A percentile compares a stretch with the other conserved stretches of the same genome.
Conservation (phyloP, 2,797 vertebrate genomes). For the Macrochelys suwanniensis region DNA sequence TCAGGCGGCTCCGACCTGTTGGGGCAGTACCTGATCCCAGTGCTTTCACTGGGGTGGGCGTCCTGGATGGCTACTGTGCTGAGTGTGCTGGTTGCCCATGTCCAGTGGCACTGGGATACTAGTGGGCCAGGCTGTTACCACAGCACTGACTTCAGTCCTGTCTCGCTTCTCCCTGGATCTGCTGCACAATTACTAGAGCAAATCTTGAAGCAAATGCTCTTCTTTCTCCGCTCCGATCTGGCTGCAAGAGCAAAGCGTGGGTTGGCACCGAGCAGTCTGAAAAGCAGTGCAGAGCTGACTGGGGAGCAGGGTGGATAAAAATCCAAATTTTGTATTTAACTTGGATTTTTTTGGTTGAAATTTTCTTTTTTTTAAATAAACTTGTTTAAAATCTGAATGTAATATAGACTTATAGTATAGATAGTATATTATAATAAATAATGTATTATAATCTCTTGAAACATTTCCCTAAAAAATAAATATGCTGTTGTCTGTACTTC, state of each 20-base stretch:
- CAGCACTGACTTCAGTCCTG: fast-evolving
- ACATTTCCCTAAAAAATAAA: no score
- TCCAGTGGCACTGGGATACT: no score
- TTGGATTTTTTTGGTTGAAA: no score
- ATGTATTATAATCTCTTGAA: no score
- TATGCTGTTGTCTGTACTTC: not conserved
- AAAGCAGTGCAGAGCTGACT: not conserved
- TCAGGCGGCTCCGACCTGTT: no score
- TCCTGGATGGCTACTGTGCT: not conserved
- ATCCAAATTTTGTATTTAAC: no score
- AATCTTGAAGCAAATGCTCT: not conserved
- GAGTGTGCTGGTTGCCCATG: no score
- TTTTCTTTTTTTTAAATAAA: no score
- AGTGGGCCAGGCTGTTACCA: not conserved
- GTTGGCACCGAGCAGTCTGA: slow-evolving; percentile 1
- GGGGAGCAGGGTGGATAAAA: fast-evolving
- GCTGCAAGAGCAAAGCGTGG: not conserved
- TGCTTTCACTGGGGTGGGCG: no score
- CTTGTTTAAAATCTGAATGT: no score
- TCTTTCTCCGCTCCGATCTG: not conserved
- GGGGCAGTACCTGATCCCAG: not conserved
- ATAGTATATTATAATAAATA: no score
- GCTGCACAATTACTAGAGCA: not conserved
- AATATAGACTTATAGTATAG: no score
- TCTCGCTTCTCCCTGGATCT: not conserved